Evolutionary conservation across 2,888 invertebrate species (phyloP).

Genomic region (Brenthis daphne): DNA sequence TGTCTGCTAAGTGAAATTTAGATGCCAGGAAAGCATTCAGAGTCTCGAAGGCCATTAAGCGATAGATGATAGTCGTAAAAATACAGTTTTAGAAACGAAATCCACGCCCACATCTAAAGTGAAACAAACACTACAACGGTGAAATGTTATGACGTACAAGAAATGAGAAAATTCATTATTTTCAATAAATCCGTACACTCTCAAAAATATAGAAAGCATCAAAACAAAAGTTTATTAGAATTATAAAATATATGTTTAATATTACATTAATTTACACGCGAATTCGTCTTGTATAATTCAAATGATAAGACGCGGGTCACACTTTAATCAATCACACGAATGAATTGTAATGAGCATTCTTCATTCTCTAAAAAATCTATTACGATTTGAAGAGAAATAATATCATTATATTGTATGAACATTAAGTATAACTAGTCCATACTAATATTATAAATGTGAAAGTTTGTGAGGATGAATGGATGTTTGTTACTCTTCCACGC

Average conservation of each 20-base stretch:
- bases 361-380: too few relatives aligned
- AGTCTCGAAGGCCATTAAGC: slow-evolving; percentile 64
- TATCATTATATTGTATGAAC: too few relatives aligned
- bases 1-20: slow-evolving; percentile 41
- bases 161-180: slow-evolving; percentile 47
- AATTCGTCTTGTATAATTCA: slow-evolving; percentile 24
- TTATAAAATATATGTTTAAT: background rate
- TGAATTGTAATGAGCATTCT: too few relatives aligned
- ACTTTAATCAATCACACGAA: too few relatives aligned
- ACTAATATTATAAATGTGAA: too few relatives aligned
- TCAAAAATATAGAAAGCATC: slow-evolving; percentile 30
- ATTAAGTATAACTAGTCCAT: too few relatives aligned
- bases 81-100: slow-evolving; percentile 46
- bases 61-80: slow-evolving; percentile 44
- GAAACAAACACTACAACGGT: slow-evolving; percentile 62
- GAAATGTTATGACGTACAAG: slow-evolving; percentile 46
- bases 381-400: too few relatives aligned
- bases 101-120: slow-evolving; percentile 58
- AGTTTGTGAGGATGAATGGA: too few relatives aligned
- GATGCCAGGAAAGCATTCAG: slow-evolving; percentile 56
- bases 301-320: background rate
- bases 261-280: slow-evolving; percentile 10
- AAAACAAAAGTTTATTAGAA: slow-evolving; percentile 9
- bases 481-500: too few relatives aligned
- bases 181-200: slow-evolving; percentile 45